Evolutionary conservation across 2,888 invertebrate genomes (phyloP).

Genomic region (Mesorhabditis spiculigera): DNA sequence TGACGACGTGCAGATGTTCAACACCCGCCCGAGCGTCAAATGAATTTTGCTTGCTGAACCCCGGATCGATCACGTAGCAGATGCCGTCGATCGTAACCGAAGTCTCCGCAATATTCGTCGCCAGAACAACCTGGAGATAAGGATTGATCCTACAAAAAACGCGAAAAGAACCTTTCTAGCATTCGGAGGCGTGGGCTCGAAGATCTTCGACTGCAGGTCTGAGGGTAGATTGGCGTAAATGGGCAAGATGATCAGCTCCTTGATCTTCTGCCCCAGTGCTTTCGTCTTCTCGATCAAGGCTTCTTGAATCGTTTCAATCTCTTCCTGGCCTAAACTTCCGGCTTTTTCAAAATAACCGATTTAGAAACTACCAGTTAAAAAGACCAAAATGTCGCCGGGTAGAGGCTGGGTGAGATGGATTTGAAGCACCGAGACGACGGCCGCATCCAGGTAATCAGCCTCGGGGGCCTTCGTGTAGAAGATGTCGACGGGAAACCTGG

Average conservation of each 20-base stretch:
- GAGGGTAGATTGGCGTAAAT: constrained; percentile 97
- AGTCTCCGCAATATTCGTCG: constrained; percentile 98
- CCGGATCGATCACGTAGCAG: constrained; percentile 97
- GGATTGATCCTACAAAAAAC: not conserved
- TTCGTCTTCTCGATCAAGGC: constrained; percentile 76
- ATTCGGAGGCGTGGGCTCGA: constrained; percentile 91
- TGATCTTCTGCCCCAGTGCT: constrained; percentile 85
- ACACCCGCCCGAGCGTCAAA: constrained; percentile 95
- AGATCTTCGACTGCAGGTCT: constrained; percentile 98
- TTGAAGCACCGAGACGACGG: constrained; percentile 74
- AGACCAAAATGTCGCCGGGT: constrained; percentile 87
- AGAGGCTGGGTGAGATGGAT: constrained; percentile 94
- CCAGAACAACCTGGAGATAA: constrained; percentile 74
- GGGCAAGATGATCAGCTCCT: constrained; percentile 85
- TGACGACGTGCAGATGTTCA: constrained; percentile 97
- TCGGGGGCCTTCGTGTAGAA: constrained; percentile 98
- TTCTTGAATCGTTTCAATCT: constrained; percentile 60
- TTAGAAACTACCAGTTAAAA: constrained; percentile 73
- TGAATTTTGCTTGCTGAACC: constrained; percentile 97
- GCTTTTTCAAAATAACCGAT: not conserved
- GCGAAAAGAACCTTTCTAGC: constrained; percentile 74
- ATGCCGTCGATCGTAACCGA: constrained; percentile 98
- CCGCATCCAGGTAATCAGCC: constrained; percentile 86
- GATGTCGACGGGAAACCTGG: constrained; percentile 79
- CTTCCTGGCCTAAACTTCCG: constrained; percentile 46